phyloP scores from a whole-genome alignment of 2,888 invertebrate species.

The Heliconius ismenius region DNA sequence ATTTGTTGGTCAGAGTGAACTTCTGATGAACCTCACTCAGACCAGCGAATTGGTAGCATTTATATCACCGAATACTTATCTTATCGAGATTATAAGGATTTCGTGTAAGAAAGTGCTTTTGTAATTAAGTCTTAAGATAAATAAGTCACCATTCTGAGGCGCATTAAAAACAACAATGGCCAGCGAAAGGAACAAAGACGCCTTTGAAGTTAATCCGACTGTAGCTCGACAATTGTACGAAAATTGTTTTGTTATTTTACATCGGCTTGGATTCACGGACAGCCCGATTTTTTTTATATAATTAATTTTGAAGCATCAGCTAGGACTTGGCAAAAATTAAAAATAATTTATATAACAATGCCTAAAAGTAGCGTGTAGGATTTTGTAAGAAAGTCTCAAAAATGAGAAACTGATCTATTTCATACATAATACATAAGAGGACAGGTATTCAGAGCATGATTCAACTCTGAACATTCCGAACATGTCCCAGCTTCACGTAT shows the following conservation, averaged over 20 bases:
- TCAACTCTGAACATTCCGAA: conserved; percentile 3
- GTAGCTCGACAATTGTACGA: conserved; percentile 46
- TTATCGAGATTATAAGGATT: conserved; percentile 30
- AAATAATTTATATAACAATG: not conserved
- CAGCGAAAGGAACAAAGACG: conserved; percentile 50
- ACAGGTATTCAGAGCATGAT: not conserved
- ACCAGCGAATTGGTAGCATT: conserved; percentile 3
- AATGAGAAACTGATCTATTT: not conserved
- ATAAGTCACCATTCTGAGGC: conserved; percentile 42
- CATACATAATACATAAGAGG: conserved; percentile 12
- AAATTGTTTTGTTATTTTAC: conserved; percentile 51
- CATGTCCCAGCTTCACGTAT: conserved; percentile 12
- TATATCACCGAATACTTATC: conserved; percentile 2
- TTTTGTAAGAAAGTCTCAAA: not conserved
- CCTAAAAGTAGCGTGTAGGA: not conserved
- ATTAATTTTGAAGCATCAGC: not conserved
- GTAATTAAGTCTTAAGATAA: conserved; percentile 43
- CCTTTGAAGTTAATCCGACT: conserved; percentile 55
- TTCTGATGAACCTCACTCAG: not conserved
- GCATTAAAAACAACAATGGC: conserved; percentile 51
- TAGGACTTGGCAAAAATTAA: not conserved
- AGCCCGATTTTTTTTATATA: not conserved
- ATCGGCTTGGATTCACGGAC: conserved; percentile 36
- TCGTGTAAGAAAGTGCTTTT: conserved; percentile 32
- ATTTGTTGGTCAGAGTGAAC: no score